Conservation (phyloP, 92 coral and sea anemone species). For the Metridium senile region DNA sequence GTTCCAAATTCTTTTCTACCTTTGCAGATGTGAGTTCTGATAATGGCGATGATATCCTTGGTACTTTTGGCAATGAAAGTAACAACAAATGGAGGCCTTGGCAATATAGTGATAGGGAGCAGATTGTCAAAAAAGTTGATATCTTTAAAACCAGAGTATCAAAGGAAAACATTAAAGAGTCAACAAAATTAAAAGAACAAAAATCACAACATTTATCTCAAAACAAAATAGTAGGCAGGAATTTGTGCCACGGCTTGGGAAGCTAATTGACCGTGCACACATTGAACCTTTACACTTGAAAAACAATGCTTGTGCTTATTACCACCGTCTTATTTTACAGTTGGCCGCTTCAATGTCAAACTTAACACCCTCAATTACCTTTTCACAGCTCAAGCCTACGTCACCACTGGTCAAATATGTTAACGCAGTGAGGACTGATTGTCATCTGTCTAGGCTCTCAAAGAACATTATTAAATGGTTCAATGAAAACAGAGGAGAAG, state of each 20-base stretch:
- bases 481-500: too few relatives aligned
- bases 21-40: slow-evolving; percentile 46
- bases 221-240: neutral
- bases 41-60: slow-evolving; percentile 35
- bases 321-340: slow-evolving; percentile 27
- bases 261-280: neutral
- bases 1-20: slow-evolving; percentile 48
- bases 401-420: slow-evolving; percentile 43
- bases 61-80: too few relatives aligned
- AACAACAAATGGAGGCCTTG: too few relatives aligned
- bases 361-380: slow-evolving; percentile 21
- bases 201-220: neutral
- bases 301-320: slow-evolving; percentile 60
- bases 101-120: too few relatives aligned
- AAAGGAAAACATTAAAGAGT: slow-evolving; percentile 11
- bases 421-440: slow-evolving; percentile 7
- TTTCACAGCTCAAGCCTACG: too few relatives aligned
- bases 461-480: slow-evolving; percentile 40
- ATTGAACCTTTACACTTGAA: slow-evolving; percentile 56
- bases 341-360: slow-evolving; percentile 40
- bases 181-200: neutral
- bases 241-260: neutral
- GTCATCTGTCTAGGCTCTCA: slow-evolving; percentile 41
- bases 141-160: too few relatives aligned
- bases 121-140: too few relatives aligned